Percentiles rank a stretch among this genome's conserved stretches.
phyloP scores from a whole-genome alignment of 1,140 invertebrate species.

The Teleogryllus occipitalis region DNA sequence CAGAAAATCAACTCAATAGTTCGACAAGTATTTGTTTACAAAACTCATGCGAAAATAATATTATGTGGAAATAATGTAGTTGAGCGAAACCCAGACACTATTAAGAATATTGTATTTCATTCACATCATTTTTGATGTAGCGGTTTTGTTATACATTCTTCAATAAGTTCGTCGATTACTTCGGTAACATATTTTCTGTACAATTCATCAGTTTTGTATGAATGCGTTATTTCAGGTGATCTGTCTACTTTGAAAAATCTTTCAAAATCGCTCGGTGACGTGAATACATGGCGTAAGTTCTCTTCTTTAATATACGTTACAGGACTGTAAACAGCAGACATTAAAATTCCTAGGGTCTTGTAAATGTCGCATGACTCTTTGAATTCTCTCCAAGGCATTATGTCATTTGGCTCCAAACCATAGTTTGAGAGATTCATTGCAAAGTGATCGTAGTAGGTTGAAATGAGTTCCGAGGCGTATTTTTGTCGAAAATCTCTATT shows the following conservation, averaged over 20 bases:
- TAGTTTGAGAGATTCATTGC: conserved; percentile 4
- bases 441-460: conserved; percentile 14
- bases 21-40: too few species aligned
- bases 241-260: background rate
- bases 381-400: conserved; percentile 19
- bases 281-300: background rate
- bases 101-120: too few species aligned
- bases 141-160: background rate
- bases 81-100: too few species aligned
- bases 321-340: background rate
- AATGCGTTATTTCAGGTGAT: background rate
- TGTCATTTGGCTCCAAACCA: conserved; percentile 1
- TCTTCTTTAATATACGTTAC: background rate
- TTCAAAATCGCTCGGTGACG: background rate
- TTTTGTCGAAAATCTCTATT: conserved; percentile 18
- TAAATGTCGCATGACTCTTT: conserved; percentile 3
- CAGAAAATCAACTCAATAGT: too few species aligned
- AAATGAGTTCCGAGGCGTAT: conserved; percentile 8
- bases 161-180: background rate
- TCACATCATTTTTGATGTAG: too few species aligned
- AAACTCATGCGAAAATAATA: too few species aligned
- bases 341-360: background rate
- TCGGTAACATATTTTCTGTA: background rate
- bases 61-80: too few species aligned
- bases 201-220: background rate